Conservation (phyloP, 2,888 invertebrate genomes). For the Automeris io region DNA sequence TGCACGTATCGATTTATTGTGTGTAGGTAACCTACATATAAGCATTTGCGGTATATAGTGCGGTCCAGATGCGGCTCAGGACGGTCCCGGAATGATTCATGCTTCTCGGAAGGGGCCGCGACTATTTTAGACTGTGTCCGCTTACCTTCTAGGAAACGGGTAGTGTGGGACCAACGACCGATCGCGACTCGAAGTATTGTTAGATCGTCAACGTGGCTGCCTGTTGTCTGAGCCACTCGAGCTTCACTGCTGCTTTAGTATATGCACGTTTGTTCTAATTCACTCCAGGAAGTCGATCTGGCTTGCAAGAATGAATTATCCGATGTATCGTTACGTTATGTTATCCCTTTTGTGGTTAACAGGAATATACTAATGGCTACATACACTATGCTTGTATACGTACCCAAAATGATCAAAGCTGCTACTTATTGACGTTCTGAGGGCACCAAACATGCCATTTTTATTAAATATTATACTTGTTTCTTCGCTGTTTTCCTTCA, state of each 20-base stretch:
- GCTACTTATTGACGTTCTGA: no score
- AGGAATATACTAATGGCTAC: no score
- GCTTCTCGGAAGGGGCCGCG: constrained; percentile 67
- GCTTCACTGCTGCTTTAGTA: background rate
- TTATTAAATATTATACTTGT: no score
- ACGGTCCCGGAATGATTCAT: constrained; percentile 65
- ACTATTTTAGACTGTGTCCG: constrained; percentile 75
- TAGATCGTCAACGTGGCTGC: constrained; percentile 66
- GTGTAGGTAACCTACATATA: constrained; percentile 14
- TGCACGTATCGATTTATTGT: constrained; percentile 1
- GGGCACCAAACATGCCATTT: no score
- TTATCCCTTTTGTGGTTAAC: no score
- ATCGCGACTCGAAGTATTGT: constrained; percentile 67
- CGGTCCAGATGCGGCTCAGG: constrained; percentile 65
- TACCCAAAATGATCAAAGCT: no score
- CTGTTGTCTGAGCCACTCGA: constrained; percentile 20
- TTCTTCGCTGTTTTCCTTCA: no score
- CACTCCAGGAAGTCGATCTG: background rate
- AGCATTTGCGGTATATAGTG: constrained; percentile 29
- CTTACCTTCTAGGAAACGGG: constrained; percentile 73
- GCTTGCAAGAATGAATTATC: background rate
- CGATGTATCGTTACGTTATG: no score
- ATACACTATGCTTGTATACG: no score
- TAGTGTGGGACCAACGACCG: constrained; percentile 71
- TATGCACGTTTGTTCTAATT: background rate